Base-by-base conservation (phyloP, 1,140 invertebrate species). In the Drosophila ficusphila region DNA sequence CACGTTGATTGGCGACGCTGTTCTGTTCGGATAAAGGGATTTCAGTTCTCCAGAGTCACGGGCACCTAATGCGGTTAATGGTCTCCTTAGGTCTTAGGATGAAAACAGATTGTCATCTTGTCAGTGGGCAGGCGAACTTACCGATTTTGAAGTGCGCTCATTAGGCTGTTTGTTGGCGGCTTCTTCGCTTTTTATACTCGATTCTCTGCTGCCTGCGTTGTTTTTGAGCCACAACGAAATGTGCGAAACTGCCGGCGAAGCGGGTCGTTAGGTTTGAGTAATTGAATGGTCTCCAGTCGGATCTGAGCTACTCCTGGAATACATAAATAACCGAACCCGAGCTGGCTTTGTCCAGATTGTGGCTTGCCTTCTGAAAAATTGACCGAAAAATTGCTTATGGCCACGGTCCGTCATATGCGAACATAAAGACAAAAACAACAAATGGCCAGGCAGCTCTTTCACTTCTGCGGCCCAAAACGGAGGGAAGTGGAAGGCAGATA, bases 81-180 rank as follows among this genome's bases (percentile, higher is more conserved):
- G 33, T 38, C 31, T 38, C 14, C 38, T 58, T 7, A 19, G 31
- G 19, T 8, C n/a, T 6, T 9, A n/a, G 44, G n/a, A 65, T 39
- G 29, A 39, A 47, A 67, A 51, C 42, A 62, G 51, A 67, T 41
- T 65, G 42, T 67, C 62, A 67, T 67, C 58, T 33, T 39, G 19
- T 51, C 19, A 16, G 12, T 25, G 23, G 12, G 19, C 12, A 18
- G 41, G 14, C 14, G 9, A 16, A 16, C 60, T 70, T 53, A 21
- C 41, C 46, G 38, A 57, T 48, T 36, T 76, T 77, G 49, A 39
- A 76, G 67, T 57, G 78, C 72, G 78, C 72, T 77, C 73, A 82
- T 81, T 81, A 76, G 76, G 77, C 33, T 41, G 31, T 44, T 47
- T 49, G 51, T 48, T 33, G 53, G 64, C 65, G 53, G 48, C 57